Percentiles rank a stretch among this genome's conserved stretches.
Conservation (phyloP, 1,140 invertebrate species). For the Arctopsyche grandis region DNA sequence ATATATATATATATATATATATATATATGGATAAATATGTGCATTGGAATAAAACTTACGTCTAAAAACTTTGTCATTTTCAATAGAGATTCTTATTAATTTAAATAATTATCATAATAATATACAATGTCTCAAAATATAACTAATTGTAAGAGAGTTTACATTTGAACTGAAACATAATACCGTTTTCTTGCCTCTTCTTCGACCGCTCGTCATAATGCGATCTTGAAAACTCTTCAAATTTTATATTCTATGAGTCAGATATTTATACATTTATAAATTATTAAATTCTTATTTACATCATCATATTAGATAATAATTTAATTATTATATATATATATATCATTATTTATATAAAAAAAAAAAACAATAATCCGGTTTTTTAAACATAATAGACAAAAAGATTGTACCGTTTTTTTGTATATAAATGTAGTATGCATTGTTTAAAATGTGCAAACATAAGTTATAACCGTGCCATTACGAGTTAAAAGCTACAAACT, state of each 20-base stretch:
- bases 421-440: too few species aligned
- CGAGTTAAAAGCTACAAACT: conserved; percentile 25
- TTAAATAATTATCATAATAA: conserved; percentile 7
- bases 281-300: conserved; percentile 29
- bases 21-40: conserved; percentile 23
- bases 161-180: conserved; percentile 43
- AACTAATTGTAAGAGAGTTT: conserved; percentile 20
- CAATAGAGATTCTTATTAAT: conserved; percentile 35
- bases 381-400: background rate
- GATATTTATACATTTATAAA: conserved; percentile 39
- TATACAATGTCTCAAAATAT: conserved; percentile 13
- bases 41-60: conserved; percentile 39
- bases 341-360: background rate
- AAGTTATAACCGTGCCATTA: background rate
- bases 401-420: background rate
- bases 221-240: background rate
- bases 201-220: conserved; percentile 31
- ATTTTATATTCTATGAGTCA: conserved; percentile 36
- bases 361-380: background rate
- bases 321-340: conserved; percentile 7
- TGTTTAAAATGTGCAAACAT: conserved; percentile 10
- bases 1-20: too few species aligned
- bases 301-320: background rate
- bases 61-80: conserved; percentile 31
- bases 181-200: conserved; percentile 9